Percentiles rank a stretch among this genome's conserved stretches.
Evolutionary conservation across 1,140 invertebrate species (phyloP).

Genomic region (Zaprionus davidi): DNA sequence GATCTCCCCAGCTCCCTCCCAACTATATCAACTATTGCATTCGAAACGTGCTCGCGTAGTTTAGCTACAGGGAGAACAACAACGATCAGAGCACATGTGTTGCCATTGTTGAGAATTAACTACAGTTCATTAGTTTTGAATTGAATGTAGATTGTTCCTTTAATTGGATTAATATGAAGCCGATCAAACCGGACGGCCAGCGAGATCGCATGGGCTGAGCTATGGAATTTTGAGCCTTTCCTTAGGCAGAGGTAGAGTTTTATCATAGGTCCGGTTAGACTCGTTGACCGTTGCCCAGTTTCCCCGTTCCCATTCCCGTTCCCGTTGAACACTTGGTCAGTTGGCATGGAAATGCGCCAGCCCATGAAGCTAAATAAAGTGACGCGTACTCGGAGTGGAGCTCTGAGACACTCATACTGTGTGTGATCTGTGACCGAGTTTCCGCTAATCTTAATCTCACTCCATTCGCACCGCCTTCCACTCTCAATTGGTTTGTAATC

Average conservation of each 20-base stretch:
- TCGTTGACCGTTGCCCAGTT: conserved; percentile 29
- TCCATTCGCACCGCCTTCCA: conserved; percentile 33
- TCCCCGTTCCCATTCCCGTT: neutral
- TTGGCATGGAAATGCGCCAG: conserved; percentile 71
- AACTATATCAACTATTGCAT: conserved; percentile 47
- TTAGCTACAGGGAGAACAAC: conserved; percentile 23
- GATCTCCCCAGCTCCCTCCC: conserved; percentile 13
- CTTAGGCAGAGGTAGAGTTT: conserved; percentile 38
- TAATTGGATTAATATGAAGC: conserved; percentile 75
- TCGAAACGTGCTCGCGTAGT: conserved; percentile 49
- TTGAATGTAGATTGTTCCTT: conserved; percentile 83
- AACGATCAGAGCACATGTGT: conserved; percentile 62
- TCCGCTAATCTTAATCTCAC: conserved; percentile 64
- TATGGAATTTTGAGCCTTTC: conserved; percentile 58
- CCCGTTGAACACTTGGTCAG: conserved; percentile 11
- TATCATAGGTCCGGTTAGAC: conserved; percentile 76
- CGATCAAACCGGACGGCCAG: conserved; percentile 62
- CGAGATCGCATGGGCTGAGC: conserved; percentile 32
- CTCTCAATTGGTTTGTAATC: conserved; percentile 44
- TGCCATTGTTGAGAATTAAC: conserved; percentile 73
- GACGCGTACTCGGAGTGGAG: conserved; percentile 11
- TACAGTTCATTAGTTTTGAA: conserved; percentile 82
- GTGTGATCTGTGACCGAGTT: conserved; percentile 71
- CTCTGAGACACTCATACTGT: conserved; percentile 12
- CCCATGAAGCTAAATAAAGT: conserved; percentile 43